Base-by-base conservation (phyloP, 2,113 vertebrate species). In the Anas platyrhynchos region DNA sequence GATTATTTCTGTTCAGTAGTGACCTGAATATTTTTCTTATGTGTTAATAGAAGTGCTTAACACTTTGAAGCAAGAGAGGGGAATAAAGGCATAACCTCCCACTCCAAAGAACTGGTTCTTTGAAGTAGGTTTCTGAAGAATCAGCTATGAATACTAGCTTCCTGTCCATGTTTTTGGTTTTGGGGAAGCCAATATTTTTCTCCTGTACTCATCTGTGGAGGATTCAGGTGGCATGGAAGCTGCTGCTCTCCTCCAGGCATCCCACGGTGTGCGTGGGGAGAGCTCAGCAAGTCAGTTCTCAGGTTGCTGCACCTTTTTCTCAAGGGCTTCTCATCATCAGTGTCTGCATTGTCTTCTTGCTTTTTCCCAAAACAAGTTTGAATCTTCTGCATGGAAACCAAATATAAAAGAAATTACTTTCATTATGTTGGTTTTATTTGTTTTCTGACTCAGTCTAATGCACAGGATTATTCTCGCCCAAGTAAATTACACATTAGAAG, bases 371-470 rank as follows among this genome's bases (percentile, higher is more conserved):
- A 90, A 46, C 13, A 8, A 31, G 8, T 82, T 84, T 69, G 48
- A 82, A 63, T 77, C 48, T 68, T 83, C 32, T 38, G 17, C 46
- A 11, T 54, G 54, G 62, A 94, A 96, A 79, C 86, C 29, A 93
- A 94, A 83, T 32, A 66, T n/a, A 65, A 80, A 87, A 87, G 36
- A 81, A 94, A 89, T 89, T 36, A 12, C 62, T 90, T 91, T 86
- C 54, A 74, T 94, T 90, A 73, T 79, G 66, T 58, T 56, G 74
- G 61, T 22, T 92, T 93, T 91, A 22, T 94, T 96, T 95, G 90
- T 93, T 93, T 95, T 91, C 83, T 88, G 65, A 41, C 76, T 91
- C 75, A 84, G 41, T 34, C 68, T 86, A 91, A 77, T 86, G 59
- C 75, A 52, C 43, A 46, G 46, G 63, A 86, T 94, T 96, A 58